Base-by-base conservation (phyloP, 1,140 invertebrate species). In the Spodoptera litura region DNA sequence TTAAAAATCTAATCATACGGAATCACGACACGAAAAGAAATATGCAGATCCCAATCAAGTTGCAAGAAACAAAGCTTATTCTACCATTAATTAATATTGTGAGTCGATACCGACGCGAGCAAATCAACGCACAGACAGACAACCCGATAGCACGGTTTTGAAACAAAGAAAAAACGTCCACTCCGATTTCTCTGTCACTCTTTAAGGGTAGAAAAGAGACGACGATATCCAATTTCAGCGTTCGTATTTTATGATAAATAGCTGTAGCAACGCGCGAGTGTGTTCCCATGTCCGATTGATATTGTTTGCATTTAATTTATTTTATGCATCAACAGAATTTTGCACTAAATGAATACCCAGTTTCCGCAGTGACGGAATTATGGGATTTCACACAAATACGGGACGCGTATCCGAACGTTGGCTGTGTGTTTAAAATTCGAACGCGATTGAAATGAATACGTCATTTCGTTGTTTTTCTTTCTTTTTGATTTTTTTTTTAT, bases 171-270 rank as follows among this genome's bases (percentile, higher is more conserved):
- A 86, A 86, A 85, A 82, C 58, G 15, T 80, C 56, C 13, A 68
- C 71, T 5, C 68, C 9, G 56, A 73, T 82, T 66, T 91, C 84
- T 81, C 82, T 58, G 62, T 88, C 86, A 59, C 78, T 70, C 83
- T 8, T 44, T 11, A 8, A n/a, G 27, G 38, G 80, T 56, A 49
- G 70, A 82, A 91, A 51, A 76, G 82, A 82, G 87, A 90, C 68
- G 55, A 73, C 61, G 15, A 79, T 61, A 81, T 81, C 89, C 85
- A 88, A 90, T 91, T 87, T 88, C 81, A 86, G 78, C 79, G 82
- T 87, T 86, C 87, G 88, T 88, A 89, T 90, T 90, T 90, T 91
- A 91, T 91, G 89, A 91, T 93, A 93, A 91, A 91, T 90, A 89
- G 88, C 85, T 83, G 85, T 89, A 88, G 56, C 49, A 85, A 81